These are phyloP conservation scores for Maniola jurtina DNA, from an alignment of 1,140 invertebrate species.

Conservation along the genomic window DNA sequence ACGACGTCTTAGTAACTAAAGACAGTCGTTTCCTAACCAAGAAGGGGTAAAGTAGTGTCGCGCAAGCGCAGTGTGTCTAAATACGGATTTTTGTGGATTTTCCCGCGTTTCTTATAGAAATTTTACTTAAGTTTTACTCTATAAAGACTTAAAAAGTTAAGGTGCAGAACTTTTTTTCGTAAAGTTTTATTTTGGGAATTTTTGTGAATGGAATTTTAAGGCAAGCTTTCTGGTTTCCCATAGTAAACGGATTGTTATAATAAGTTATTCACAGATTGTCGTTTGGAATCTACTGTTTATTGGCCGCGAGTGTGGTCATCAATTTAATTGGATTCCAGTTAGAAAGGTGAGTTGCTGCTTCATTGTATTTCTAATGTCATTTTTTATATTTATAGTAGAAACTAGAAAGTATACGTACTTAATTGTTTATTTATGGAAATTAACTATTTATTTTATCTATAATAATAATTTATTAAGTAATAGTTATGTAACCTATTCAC, in stretches of 20 bases:
- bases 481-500: too few relatives aligned
- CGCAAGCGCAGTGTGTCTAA: slow-evolving; percentile 39
- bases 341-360: slow-evolving; percentile 41
- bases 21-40: slow-evolving; percentile 46
- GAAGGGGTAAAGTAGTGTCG: slow-evolving; percentile 35
- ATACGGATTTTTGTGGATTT: slow-evolving; percentile 13
- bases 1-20: slow-evolving; percentile 35
- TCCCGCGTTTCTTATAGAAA: slow-evolving; percentile 15
- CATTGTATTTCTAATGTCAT: slow-evolving; percentile 2
- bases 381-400: not conserved
- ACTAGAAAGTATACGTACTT: not conserved
- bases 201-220: slow-evolving; percentile 17
- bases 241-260: slow-evolving; percentile 16
- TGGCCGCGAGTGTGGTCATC: not conserved
- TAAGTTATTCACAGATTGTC: slow-evolving; percentile 19
- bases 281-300: slow-evolving; percentile 22
- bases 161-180: not conserved
- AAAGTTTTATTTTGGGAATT: slow-evolving; percentile 1
- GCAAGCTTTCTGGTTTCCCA: not conserved
- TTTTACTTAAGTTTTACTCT: too few relatives aligned
- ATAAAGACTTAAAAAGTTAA: slow-evolving; percentile 8
- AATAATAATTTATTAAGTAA: not conserved
- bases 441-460: not conserved
- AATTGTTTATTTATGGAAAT: slow-evolving; percentile 3
- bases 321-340: slow-evolving; percentile 40